Evolutionary conservation across 2,888 invertebrate species (phyloP).

Genomic region (Sipunculus nudus): DNA sequence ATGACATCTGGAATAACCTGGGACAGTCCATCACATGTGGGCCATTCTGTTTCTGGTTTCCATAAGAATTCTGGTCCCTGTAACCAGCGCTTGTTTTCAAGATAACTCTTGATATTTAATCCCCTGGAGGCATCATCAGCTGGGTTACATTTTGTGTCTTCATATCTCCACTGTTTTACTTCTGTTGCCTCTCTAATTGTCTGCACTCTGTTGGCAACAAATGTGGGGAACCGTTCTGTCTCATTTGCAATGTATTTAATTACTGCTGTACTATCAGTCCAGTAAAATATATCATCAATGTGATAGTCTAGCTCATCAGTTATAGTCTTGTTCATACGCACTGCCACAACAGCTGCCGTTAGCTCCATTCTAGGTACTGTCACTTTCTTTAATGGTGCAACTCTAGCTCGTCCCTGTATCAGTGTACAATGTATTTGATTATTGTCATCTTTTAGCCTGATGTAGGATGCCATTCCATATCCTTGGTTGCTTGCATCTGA

Average conservation of each 20-base stretch:
- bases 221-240: no score
- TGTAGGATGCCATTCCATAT: neutral
- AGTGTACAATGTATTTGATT: no score
- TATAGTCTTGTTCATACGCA: neutral
- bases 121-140: neutral
- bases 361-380: neutral
- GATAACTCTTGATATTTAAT: no score
- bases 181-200: no score
- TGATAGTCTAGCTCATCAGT: no score
- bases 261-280: no score
- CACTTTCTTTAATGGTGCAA: neutral
- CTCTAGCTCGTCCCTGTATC: no score
- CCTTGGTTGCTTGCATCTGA: neutral
- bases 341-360: neutral
- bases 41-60: neutral
- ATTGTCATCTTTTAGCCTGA: neutral
- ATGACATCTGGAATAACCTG: neutral
- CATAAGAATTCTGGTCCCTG: constrained; percentile 19
- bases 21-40: neutral
- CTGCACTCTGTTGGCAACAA: no score
- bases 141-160: constrained; percentile 21
- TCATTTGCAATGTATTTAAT: no score
- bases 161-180: no score
- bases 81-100: neutral
- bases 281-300: no score